Evolutionary conservation across 1,140 invertebrate species (phyloP), one percentile per base, ranked within the genome.

Genomic region (Brachionus sp.): DNA sequence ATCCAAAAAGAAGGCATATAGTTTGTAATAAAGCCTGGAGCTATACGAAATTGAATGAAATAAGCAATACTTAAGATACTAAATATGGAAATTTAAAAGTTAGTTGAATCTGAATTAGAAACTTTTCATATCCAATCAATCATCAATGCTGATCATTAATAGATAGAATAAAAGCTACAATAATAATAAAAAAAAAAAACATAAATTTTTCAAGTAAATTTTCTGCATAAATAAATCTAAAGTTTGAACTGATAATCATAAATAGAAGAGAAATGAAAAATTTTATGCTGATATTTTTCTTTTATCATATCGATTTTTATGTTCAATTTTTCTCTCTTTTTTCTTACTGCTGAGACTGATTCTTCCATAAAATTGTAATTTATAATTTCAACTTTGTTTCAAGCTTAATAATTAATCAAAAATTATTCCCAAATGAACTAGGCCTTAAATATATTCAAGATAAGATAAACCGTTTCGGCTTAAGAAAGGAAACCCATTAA

Each of bases 221-320:
- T 57, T 57, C 50, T 57, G 25, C 64, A 68, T 68, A 68, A 68
- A 33, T 35, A 35, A 68, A 75, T 46, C 19, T 5, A 46, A 46
- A 46, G 70, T 70, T 70, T 70, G 37, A 70, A 70, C 66, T 70
- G 66, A 70, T 70, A 70, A 70, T 70, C 66, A 70, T 70, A 75
- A 75, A 75, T 46, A 13, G 25, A 46, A 46, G 39, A 46, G 23
- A 66, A 33, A n/a, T 9, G 13, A 10, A 68, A 68, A 35, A n/a
- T 33, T 68, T 68, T 68, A 68, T 68, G 64, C 44, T 75, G 39
- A 35, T 75, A 44, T 75, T 44, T 75, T 70, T 7, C 35, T 13
- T 25, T 46, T 75, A 75, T 75, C 70, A 75, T 75, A 75, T 75
- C 70, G 70, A 75, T 75, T 46, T 75, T 75, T 75, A 4, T 25